Conservation (phyloP, 2,888 invertebrate species). For the Drosophila meridionalis region DNA sequence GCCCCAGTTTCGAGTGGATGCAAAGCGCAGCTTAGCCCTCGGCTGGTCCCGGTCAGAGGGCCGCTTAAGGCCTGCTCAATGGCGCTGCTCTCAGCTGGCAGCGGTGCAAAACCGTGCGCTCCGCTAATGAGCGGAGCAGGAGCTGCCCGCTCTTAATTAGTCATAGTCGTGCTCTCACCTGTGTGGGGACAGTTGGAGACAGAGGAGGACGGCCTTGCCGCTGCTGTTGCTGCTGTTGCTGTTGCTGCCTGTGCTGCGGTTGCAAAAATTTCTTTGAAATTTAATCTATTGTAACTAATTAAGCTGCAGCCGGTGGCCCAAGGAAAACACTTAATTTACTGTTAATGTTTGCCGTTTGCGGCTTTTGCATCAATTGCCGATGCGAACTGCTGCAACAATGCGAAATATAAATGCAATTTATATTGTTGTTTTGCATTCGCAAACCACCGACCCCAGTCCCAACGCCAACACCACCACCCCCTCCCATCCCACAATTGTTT, state of each 20-base stretch:
- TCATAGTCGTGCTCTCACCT: conserved; percentile 57
- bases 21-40: conserved; percentile 28
- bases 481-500: conserved; percentile 42
- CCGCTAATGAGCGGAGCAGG: conserved; percentile 52
- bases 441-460: background rate
- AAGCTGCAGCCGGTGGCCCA: conserved; percentile 55
- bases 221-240: conserved; percentile 32
- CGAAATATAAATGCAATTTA: conserved; percentile 19
- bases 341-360: conserved; percentile 73
- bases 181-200: conserved; percentile 2
- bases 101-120: conserved; percentile 39
- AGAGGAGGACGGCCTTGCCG: conserved; percentile 19
- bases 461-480: background rate
- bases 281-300: conserved; percentile 81
- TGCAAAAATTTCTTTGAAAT: conserved; percentile 75
- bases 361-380: conserved; percentile 61
- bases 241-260: conserved; percentile 45
- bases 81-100: conserved; percentile 44
- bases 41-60: conserved; percentile 17
- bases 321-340: conserved; percentile 74
- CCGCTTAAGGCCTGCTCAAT: conserved; percentile 6
- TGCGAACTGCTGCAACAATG: conserved; percentile 29
- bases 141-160: conserved; percentile 63
- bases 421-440: conserved; percentile 12
- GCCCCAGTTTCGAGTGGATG: conserved; percentile 24